These are phyloP conservation scores for Mellivora capensis DNA, from an alignment of 2,113 vertebrate species.

Conservation along the genomic window DNA sequence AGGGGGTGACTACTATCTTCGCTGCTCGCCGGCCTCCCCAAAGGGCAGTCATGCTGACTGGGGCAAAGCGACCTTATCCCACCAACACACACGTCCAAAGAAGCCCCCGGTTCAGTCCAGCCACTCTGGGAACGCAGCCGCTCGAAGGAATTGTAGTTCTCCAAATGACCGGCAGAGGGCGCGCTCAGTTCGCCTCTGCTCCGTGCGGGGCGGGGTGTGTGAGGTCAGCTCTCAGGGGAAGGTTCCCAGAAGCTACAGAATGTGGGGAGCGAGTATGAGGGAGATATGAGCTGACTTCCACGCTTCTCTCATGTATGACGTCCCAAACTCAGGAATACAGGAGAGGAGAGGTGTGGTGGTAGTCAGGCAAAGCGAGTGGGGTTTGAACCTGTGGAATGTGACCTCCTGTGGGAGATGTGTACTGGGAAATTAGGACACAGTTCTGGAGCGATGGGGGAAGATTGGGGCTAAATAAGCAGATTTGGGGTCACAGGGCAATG, in stretches of 20 bases:
- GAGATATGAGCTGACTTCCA: neutral
- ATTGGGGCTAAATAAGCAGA: neutral
- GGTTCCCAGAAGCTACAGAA: neutral
- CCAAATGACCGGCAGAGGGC: neutral
- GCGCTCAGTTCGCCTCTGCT: neutral
- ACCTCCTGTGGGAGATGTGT: neutral
- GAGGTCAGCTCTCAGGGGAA: neutral
- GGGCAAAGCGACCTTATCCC: neutral
- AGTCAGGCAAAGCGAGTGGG: neutral
- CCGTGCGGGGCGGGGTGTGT: fast-evolving
- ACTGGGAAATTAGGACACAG: fast-evolving
- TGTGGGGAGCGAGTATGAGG: neutral
- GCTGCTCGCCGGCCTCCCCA: neutral
- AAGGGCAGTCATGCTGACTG: neutral
- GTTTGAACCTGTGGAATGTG: neutral
- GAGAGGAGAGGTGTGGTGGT: neutral
- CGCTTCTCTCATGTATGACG: neutral
- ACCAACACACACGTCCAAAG: neutral
- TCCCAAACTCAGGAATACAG: neutral
- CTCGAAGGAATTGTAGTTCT: neutral
- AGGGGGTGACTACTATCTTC: neutral
- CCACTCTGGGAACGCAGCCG: fast-evolving
- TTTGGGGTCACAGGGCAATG: neutral
- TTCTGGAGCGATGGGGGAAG: neutral
- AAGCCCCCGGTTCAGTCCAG: neutral